Evolutionary conservation across 2,888 invertebrate species (phyloP).

Genomic region (Epinotia bilunana): DNA sequence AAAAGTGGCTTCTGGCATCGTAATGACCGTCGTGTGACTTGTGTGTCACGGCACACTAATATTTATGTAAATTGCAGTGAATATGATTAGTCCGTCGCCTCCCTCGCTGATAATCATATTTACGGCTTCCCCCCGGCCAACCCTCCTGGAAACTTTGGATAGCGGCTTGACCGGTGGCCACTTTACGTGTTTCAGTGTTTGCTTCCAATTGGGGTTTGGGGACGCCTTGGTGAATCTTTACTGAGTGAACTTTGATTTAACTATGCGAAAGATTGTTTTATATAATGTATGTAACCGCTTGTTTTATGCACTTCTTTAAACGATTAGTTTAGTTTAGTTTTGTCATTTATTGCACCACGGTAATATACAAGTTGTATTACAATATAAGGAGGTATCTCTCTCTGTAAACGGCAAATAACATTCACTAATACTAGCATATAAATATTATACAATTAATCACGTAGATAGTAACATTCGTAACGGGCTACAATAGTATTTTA

Average conservation of each 20-base stretch:
- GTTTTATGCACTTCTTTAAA: too few species aligned
- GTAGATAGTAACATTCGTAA: too few species aligned
- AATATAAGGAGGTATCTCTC: too few species aligned
- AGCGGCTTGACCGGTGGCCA: constrained; percentile 52
- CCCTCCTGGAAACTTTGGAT: constrained; percentile 53
- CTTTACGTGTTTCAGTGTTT: constrained; percentile 35
- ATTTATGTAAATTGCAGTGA: constrained; percentile 84
- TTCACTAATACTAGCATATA: too few species aligned
- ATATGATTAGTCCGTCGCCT: constrained; percentile 84
- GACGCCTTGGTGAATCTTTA: neutral
- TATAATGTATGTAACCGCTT: too few species aligned
- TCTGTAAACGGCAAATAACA: too few species aligned
- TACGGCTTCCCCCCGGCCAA: constrained; percentile 67
- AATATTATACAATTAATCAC: too few species aligned
- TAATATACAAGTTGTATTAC: too few species aligned
- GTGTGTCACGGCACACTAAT: constrained; percentile 83
- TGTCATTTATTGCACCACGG: too few species aligned
- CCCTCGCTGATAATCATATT: constrained; percentile 84
- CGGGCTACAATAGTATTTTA: too few species aligned
- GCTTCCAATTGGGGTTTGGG: neutral
- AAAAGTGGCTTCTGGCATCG: constrained; percentile 44
- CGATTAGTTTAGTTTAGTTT: too few species aligned
- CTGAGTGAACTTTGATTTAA: neutral
- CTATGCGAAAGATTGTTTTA: too few species aligned
- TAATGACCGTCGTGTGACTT: constrained; percentile 63